phyloP scores from a whole-genome alignment of 2,797 vertebrate species.

The Caiman crocodilus region DNA sequence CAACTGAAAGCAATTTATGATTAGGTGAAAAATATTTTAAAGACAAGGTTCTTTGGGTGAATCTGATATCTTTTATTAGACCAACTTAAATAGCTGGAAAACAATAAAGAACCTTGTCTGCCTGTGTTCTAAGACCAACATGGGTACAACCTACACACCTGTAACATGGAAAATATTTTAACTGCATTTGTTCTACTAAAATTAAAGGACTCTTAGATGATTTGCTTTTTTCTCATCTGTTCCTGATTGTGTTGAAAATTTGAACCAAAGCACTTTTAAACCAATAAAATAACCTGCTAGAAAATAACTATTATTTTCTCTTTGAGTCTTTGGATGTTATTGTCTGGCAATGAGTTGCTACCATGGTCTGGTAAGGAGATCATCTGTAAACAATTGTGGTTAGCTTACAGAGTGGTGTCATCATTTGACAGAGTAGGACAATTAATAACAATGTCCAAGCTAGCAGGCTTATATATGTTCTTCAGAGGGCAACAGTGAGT shows the following conservation, averaged over 20 bases:
- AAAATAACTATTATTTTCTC: not conserved
- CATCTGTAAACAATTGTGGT: not conserved
- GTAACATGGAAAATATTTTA: too few species aligned
- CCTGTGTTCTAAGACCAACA: too few species aligned
- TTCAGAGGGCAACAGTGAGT: not conserved
- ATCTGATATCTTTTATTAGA: too few species aligned
- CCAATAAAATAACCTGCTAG: slow-evolving; percentile 11
- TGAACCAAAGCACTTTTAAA: slow-evolving; percentile 10
- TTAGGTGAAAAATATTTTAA: too few species aligned
- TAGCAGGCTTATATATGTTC: not conserved
- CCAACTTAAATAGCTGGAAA: too few species aligned
- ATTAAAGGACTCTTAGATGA: slow-evolving; percentile 39
- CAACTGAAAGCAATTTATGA: too few species aligned
- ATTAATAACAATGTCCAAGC: not conserved
- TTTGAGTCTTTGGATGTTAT: not conserved
- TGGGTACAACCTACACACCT: too few species aligned
- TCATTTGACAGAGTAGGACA: not conserved
- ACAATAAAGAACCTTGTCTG: too few species aligned
- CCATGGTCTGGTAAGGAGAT: not conserved
- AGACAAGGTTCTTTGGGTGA: too few species aligned
- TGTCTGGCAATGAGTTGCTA: not conserved
- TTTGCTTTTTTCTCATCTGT: slow-evolving; percentile 33
- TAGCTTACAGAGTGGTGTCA: not conserved
- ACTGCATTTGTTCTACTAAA: not conserved
- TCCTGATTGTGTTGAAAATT: slow-evolving; percentile 20